These are phyloP conservation scores for Clostera curtula DNA, from an alignment of 2,888 invertebrate genomes.

Conservation along the genomic window DNA sequence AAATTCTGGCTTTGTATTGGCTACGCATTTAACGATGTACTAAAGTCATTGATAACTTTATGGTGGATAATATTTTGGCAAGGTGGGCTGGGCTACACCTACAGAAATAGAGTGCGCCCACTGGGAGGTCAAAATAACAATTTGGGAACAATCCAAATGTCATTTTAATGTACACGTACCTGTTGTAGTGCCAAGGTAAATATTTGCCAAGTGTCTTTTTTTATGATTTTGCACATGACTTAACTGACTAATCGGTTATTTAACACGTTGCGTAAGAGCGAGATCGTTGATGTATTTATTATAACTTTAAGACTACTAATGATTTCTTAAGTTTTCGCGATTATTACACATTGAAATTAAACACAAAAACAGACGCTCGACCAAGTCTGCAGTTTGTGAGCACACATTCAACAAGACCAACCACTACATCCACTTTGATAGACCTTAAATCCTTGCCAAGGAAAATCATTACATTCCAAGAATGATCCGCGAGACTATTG, in stretches of 20 bases:
- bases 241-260: too few relatives aligned
- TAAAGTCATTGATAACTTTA: slow-evolving; percentile 17
- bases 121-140: slow-evolving; percentile 35
- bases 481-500: too few relatives aligned
- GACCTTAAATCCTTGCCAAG: too few relatives aligned
- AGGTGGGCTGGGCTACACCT: slow-evolving; percentile 23
- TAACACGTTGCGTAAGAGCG: too few relatives aligned
- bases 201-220: slow-evolving; percentile 15
- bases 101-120: slow-evolving; percentile 26
- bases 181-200: slow-evolving; percentile 15
- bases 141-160: slow-evolving; percentile 53
- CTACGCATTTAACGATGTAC: slow-evolving; percentile 16
- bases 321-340: too few relatives aligned
- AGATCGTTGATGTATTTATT: not conserved
- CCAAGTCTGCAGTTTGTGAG: too few relatives aligned
- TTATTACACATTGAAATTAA: too few relatives aligned
- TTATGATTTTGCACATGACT: slow-evolving; percentile 6
- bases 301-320: too few relatives aligned
- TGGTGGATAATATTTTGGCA: slow-evolving; percentile 31
- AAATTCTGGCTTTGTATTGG: slow-evolving; percentile 3
- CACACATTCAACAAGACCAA: too few relatives aligned
- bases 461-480: too few relatives aligned
- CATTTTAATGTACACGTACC: slow-evolving; percentile 26
- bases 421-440: too few relatives aligned
- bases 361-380: too few relatives aligned